A percentile compares a stretch with the other conserved stretches of the same genome.
Conservation (phyloP, 2,888 invertebrate species). For the Anthophora plumipes region DNA sequence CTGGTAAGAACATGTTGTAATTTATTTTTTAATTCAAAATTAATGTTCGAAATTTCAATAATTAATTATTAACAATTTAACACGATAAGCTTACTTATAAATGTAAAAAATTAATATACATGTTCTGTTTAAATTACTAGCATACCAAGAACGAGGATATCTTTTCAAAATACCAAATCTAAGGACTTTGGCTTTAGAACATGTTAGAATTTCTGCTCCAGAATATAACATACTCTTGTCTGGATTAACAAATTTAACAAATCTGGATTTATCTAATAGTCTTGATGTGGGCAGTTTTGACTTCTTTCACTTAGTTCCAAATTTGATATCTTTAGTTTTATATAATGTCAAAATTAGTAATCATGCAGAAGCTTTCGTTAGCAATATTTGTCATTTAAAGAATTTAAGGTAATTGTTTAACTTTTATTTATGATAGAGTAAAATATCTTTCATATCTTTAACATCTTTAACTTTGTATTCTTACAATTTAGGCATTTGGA, state of each 20-base stretch:
- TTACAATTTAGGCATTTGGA: slow-evolving; percentile 89
- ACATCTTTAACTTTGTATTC: slow-evolving; percentile 20
- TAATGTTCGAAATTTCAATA: neutral
- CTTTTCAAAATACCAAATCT: slow-evolving; percentile 88
- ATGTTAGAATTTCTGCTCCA: slow-evolving; percentile 85
- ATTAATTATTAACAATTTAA: neutral
- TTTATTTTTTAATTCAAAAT: neutral
- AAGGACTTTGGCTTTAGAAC: slow-evolving; percentile 86
- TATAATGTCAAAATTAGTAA: slow-evolving; percentile 89
- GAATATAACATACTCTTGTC: slow-evolving; percentile 86
- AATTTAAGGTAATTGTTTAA: slow-evolving; percentile 84
- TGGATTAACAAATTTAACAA: slow-evolving; percentile 87
- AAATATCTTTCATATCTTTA: slow-evolving; percentile 14
- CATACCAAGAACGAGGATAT: slow-evolving; percentile 84
- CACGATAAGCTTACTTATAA: neutral
- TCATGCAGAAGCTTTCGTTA: slow-evolving; percentile 75
- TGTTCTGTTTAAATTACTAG: slow-evolving; percentile 36
- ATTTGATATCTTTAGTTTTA: slow-evolving; percentile 91
- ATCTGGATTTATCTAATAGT: slow-evolving; percentile 91
- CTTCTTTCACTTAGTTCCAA: slow-evolving; percentile 88
- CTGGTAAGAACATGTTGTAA: slow-evolving; percentile 31
- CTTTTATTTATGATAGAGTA: slow-evolving; percentile 2
- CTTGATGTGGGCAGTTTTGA: slow-evolving; percentile 88
- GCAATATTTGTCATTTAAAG: slow-evolving; percentile 84
- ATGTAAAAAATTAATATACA: slow-evolving; percentile 10